Evolutionary conservation across 2,113 vertebrate genomes (phyloP), one percentile per base, ranked within the genome.

Genomic region (Corythoichthys haematopterus): DNA sequence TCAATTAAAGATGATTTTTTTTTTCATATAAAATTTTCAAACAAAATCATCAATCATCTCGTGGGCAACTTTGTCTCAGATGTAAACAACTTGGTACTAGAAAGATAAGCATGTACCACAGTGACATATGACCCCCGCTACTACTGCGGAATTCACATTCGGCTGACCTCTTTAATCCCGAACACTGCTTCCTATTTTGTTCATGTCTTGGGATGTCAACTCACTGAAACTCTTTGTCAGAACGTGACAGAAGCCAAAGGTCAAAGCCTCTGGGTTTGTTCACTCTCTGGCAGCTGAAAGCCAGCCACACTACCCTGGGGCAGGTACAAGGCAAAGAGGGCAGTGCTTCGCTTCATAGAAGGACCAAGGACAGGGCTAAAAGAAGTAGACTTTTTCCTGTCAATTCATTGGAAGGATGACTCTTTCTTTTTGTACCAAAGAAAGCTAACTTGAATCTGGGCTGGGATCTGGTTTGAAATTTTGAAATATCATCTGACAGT

Each of bases 261-360:
- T 90, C 87, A 89, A 88, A 84, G 40, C 14, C 65, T 72, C 68
- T 84, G 62, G 79, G 68, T 82, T 69, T 84, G 81, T 85, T 84
- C 55, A 28, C 38, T 60, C 68, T 81, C 43, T 52, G 74, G 70
- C 85, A 88, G 83, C 82, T 85, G 83, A 58, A 35, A 72, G 63
- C 70, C 72, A 78, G 77, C 20, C 45, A 68, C 66, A 71, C 64
- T 51, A 35, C 75, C 70, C 65, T 2, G 12, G 65, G 85, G 73
- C 72, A 72, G 58, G 43, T 14, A 4, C 16, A 36, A 47, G 71
- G 71, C 67, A 72, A 68, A 55, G 55, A 36, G 53, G 38, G 52
- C 28, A 8, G 47, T 46, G 48, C 9, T 60, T 14, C 65, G 20
- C 40, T 28, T 28, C 20, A 28, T 15, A 14, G 16, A 50, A 61